phyloP scores from a whole-genome alignment of 2,797 vertebrate species.

The Notoglanidium macrostoma region DNA sequence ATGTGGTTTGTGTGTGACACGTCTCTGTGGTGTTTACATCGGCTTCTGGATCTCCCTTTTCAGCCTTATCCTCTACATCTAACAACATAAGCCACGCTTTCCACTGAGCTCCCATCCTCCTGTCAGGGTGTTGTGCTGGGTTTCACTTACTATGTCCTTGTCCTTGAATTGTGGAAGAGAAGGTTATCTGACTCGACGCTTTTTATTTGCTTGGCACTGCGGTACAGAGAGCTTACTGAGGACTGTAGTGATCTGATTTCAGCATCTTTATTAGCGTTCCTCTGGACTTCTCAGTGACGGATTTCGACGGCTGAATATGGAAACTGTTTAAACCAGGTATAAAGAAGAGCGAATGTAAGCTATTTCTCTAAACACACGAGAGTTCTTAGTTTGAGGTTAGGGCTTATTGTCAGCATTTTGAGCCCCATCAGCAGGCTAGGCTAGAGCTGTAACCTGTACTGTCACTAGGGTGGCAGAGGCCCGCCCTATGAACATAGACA shows the following conservation, averaged over 20 bases:
- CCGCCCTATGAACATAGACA: background rate
- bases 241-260: slow-evolving; percentile 70
- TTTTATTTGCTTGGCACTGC: slow-evolving; percentile 81
- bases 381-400: background rate
- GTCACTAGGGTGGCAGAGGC: background rate
- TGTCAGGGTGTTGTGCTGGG: slow-evolving; percentile 44
- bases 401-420: background rate
- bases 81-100: background rate
- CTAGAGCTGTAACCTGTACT: background rate
- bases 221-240: slow-evolving; percentile 69
- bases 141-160: slow-evolving; percentile 72
- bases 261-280: background rate
- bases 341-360: too few relatives aligned
- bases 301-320: background rate
- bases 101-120: background rate
- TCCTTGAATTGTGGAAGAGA: slow-evolving; percentile 79
- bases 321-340: background rate
- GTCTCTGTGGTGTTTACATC: background rate
- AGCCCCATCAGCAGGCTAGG: background rate
- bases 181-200: slow-evolving; percentile 83
- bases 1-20: background rate
- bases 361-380: background rate
- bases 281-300: background rate
- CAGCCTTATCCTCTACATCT: background rate
- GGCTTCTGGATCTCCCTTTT: background rate